Evolutionary conservation across 2,113 vertebrate species (phyloP).

Genomic region (Spea bombifrons): DNA sequence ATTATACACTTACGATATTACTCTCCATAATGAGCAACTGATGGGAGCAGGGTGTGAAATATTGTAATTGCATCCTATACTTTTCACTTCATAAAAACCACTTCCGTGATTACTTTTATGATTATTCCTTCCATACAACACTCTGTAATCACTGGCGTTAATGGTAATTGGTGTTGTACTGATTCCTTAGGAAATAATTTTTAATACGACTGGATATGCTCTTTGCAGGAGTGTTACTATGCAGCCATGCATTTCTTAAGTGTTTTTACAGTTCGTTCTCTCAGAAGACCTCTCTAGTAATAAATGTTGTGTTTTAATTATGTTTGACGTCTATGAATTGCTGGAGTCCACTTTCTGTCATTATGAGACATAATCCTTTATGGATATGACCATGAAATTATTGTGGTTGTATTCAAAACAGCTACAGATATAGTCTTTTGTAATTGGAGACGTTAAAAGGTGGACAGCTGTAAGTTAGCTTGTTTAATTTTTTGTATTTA

Average conservation of each 20-base stretch:
- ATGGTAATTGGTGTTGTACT: not conserved
- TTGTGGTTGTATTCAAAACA: no score
- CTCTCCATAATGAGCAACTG: not conserved
- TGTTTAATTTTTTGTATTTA: no score
- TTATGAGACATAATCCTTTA: no score
- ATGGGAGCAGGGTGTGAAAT: not conserved
- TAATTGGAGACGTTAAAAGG: no score
- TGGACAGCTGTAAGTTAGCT: no score
- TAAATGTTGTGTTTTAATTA: not conserved
- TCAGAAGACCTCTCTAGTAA: not conserved
- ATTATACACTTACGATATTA: not conserved
- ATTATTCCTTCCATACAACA: not conserved
- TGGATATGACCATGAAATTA: no score
- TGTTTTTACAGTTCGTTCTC: not conserved
- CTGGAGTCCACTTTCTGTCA: not conserved
- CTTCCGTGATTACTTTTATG: conserved; percentile 1
- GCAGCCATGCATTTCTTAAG: not conserved
- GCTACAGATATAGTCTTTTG: no score
- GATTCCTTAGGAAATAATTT: not conserved
- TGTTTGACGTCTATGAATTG: not conserved
- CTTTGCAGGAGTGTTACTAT: not conserved
- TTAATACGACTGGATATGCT: not conserved
- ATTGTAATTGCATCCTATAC: not conserved
- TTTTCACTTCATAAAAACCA: not conserved
- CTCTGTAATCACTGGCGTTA: not conserved